Conservation (phyloP, 64 coral and sea anemone genomes). For the Stichodactyla mertensii region DNA sequence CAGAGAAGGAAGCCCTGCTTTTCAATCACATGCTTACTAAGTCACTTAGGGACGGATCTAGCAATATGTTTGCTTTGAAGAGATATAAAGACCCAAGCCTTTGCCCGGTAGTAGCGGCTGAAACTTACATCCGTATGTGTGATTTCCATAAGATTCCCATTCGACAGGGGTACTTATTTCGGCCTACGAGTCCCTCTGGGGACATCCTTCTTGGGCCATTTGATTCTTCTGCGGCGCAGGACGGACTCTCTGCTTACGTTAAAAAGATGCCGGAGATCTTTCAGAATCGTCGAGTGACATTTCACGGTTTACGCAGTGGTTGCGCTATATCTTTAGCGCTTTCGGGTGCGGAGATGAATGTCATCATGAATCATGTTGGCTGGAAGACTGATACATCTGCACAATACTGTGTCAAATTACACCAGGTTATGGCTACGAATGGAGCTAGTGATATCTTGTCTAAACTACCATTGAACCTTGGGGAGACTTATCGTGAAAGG, state of each 20-base stretch:
- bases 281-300: neutral
- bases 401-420: neutral
- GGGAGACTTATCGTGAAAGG: too few species aligned
- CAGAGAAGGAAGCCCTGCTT: neutral
- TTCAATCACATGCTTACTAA: constrained; percentile 2
- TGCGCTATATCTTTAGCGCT: constrained; percentile 46
- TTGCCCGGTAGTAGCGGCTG: constrained; percentile 17
- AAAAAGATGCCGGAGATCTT: neutral
- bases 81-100: neutral
- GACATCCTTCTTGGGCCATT: neutral
- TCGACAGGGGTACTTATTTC: constrained; percentile 10
- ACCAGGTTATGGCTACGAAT: too few species aligned
- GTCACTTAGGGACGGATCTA: constrained; percentile 14
- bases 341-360: neutral
- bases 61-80: constrained; percentile 28
- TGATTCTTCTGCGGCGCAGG: neutral
- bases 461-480: too few species aligned
- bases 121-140: constrained; percentile 27
- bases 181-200: neutral
- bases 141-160: constrained; percentile 14
- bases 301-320: constrained; percentile 40
- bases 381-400: neutral
- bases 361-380: constrained; percentile 38
- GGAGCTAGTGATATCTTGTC: too few species aligned
- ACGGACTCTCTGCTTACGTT: neutral